Percentiles rank a stretch among this genome's conserved stretches.
These are phyloP conservation scores for Centropus unirufus DNA, from an alignment of 2,113 vertebrate genomes.

Conservation along the genomic window DNA sequence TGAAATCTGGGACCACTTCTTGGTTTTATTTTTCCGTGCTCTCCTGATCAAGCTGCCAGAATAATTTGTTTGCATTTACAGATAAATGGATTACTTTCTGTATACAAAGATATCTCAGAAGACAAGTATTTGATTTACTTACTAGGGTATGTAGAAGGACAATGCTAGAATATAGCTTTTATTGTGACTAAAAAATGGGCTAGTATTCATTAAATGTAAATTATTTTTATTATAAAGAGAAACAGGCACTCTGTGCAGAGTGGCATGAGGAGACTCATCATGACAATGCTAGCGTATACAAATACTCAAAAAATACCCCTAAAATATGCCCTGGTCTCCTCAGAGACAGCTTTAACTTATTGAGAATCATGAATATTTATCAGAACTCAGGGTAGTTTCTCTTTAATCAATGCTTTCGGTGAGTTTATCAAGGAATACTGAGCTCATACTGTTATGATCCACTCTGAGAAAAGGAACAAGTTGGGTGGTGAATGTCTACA, in stretches of 20 bases:
- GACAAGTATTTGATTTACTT: neutral
- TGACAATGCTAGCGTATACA: neutral
- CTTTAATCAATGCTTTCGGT: neutral
- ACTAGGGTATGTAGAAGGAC: neutral
- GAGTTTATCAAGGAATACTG: neutral
- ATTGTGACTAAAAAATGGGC: neutral
- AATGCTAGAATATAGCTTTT: neutral
- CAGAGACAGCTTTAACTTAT: neutral
- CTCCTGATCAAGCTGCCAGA: neutral
- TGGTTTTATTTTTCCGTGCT: neutral
- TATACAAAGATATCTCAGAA: neutral
- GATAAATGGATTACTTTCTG: neutral
- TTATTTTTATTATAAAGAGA: neutral
- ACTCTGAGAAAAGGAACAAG: neutral
- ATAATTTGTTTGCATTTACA: neutral
- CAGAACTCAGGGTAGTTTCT: neutral
- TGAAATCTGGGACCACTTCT: neutral
- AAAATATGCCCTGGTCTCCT: neutral
- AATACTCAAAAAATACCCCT: neutral
- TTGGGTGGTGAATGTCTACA: neutral
- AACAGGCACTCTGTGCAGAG: neutral
- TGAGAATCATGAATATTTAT: neutral
- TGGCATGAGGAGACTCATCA: neutral
- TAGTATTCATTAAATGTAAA: neutral
- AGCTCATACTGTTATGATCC: neutral